Conservation (phyloP, 2,888 invertebrate genomes). For the Diarsia dahlii region DNA sequence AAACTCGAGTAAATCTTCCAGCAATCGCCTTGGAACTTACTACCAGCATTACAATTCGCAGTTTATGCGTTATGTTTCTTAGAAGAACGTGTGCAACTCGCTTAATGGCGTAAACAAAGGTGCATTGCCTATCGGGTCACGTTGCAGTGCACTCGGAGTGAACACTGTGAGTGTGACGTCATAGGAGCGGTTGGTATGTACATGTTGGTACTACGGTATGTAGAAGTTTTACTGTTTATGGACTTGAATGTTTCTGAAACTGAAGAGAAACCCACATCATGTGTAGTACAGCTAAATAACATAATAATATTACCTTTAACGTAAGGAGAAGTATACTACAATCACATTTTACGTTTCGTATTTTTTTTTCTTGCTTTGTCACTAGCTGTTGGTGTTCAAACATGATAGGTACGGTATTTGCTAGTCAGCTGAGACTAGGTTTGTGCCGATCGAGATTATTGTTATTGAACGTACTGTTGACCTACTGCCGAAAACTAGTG, state of each 20-base stretch:
- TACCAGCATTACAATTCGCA: slow-evolving; percentile 53
- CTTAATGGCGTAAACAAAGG: slow-evolving; percentile 61
- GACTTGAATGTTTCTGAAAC: slow-evolving; percentile 2
- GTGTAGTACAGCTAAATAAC: neutral
- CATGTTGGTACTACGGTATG: slow-evolving; percentile 5
- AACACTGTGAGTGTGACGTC: slow-evolving; percentile 54
- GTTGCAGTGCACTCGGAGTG: slow-evolving; percentile 59
- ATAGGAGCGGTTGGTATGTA: slow-evolving; percentile 25
- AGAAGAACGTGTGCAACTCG: slow-evolving; percentile 62
- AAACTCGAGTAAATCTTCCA: slow-evolving; percentile 35
- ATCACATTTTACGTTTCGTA: too few species aligned
- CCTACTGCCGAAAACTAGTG: neutral
- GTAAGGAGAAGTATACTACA: too few species aligned
- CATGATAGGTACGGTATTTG: neutral
- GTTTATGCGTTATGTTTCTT: slow-evolving; percentile 61
- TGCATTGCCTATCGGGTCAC: slow-evolving; percentile 65
- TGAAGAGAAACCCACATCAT: neutral
- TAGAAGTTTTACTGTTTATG: slow-evolving; percentile 7
- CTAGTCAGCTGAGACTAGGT: neutral
- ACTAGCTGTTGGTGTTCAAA: neutral
- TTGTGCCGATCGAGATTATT: neutral
- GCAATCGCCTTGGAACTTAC: slow-evolving; percentile 50
- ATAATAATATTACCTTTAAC: too few species aligned
- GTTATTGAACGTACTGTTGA: neutral
- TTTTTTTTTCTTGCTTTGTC: neutral